Evolutionary conservation across 2,113 vertebrate genomes (phyloP), one percentile per base, ranked within the genome.

Genomic region (Sapajus apella): DNA sequence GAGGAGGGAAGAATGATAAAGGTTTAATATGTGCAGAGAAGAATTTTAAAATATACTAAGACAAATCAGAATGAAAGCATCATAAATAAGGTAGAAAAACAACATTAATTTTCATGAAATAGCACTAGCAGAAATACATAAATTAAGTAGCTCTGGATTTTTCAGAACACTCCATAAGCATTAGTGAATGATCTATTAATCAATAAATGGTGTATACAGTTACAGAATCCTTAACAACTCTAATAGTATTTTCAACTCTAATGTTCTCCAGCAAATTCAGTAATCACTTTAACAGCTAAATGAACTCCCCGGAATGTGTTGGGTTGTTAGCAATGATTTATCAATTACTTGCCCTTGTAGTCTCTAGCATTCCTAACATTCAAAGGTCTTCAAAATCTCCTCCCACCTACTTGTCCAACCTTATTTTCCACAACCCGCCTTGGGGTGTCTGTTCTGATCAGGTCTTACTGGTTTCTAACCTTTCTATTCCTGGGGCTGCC

Each of bases 101-200:
- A 73, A 16, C 6, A 97, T 95, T 94, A 37, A 64, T 85, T 92
- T 97, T 87, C 82, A 94, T 76, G 12, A 92, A 93, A 94, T 0
- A 2, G 56, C 85, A 97, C 90, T 50, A 89, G 0, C 0, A 80
- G 58, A 52, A 25, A 88, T 77, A 94, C 87, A 92, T 88, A 91
- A 95, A 96, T 97, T 25, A 96, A 90, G 25, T 82, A 73, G 50
- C 81, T 96, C 55, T 90, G 20, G 40, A 73, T 91, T 96, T 95
- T 94, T 85, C 56, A 89, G 68, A 76, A 75, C 1, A 93, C 27
- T 91, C 68, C 30, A 61, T 91, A 89, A 95, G 55, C 87, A 89
- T 68, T 89, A 96, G 45, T 95, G 73, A 96, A 84, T 92, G 40
- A 8, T 61, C n/a, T 64, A n/a, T 90, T 92, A 96, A 75, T 95